Evolutionary conservation across 35 echinoderm and acorn worm genomes (phyloP).

Genomic region (Lytechinus variegatus): DNA sequence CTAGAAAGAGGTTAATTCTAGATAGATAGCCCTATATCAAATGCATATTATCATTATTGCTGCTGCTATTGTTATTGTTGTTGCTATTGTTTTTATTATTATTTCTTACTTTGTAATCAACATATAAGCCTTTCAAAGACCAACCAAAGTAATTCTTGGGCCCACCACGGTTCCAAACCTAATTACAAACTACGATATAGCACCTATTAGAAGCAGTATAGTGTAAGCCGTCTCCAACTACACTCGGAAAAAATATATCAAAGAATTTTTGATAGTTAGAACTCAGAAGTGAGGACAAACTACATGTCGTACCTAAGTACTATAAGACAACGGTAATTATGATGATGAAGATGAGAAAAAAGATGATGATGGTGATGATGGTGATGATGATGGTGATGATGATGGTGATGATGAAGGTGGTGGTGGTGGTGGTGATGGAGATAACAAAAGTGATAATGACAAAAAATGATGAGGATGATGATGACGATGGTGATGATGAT

Average conservation of each 20-base stretch:
- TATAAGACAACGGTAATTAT: not conserved
- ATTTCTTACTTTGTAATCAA: not conserved
- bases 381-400: not conserved
- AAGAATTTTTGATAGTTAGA: not conserved
- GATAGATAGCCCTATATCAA: too few relatives aligned
- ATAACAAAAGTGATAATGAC: too few relatives aligned
- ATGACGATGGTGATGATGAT: too few relatives aligned
- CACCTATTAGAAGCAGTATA: constrained; percentile 55
- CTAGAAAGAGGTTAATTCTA: too few relatives aligned
- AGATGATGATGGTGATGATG: not conserved
- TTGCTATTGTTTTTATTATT: not conserved
- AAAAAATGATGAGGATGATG: too few relatives aligned
- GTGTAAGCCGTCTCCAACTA: constrained; percentile 2
- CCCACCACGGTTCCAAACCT: not conserved
- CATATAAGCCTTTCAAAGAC: not conserved
- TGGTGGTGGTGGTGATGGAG: not conserved
- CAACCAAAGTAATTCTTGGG: not conserved
- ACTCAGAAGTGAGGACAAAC: not conserved
- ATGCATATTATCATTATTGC: too few relatives aligned
- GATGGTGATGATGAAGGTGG: not conserved
- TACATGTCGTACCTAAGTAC: too few relatives aligned
- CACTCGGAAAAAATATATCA: constrained; percentile 16
- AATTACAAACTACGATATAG: constrained; percentile 22
- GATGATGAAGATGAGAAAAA: not conserved
- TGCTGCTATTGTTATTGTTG: too few relatives aligned